Percentiles rank a stretch among this genome's conserved stretches.
Conservation (phyloP, 2,797 vertebrate genomes). For the Darevskia nairensis region DNA sequence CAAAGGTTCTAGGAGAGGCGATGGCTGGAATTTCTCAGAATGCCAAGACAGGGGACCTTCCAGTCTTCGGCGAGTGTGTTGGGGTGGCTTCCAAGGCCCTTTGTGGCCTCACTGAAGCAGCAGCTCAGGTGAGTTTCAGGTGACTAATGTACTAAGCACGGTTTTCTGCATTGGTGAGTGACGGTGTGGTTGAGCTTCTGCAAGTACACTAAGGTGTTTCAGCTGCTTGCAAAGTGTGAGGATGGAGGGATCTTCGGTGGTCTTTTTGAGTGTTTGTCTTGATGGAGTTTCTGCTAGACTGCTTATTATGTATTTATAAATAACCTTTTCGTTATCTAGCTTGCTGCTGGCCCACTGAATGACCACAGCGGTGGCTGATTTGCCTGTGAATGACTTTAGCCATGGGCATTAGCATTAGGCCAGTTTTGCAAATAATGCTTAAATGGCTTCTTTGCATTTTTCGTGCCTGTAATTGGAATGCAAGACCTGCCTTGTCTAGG, state of each 20-base stretch:
- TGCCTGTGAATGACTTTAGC: not conserved
- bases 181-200: not conserved
- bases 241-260: no score
- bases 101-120: conserved; percentile 96
- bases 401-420: not conserved
- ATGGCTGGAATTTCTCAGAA: conserved; percentile 99
- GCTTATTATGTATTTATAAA: not conserved
- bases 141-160: not conserved
- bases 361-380: not conserved
- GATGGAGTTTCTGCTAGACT: not conserved
- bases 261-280: not conserved
- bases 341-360: not conserved
- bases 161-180: not conserved
- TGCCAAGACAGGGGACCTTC: conserved; percentile 94
- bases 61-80: conserved; percentile 94
- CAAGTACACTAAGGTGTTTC: rapidly evolving
- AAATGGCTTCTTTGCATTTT: no score
- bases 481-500: no score
- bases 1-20: conserved; percentile 93
- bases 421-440: not conserved
- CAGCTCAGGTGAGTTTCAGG: conserved; percentile 88
- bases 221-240: not conserved
- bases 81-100: conserved; percentile 96
- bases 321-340: not conserved
- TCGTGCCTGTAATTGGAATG: no score